phyloP scores from a whole-genome alignment of 2,113 vertebrate species.

The Corynorhinus townsendii region DNA sequence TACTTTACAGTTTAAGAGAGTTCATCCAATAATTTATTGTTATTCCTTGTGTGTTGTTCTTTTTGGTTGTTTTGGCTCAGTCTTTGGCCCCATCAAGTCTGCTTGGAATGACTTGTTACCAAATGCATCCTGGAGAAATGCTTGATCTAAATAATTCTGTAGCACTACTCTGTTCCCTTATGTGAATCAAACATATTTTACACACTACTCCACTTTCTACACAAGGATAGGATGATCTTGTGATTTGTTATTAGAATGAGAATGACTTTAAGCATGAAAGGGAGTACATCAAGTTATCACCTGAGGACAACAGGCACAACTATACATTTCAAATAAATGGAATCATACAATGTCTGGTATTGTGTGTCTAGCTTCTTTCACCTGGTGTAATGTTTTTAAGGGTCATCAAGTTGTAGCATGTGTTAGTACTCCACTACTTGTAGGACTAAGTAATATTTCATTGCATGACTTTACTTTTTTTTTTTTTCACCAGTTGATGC shows the following conservation, averaged over 20 bases:
- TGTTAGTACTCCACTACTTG: background rate
- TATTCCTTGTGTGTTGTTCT: background rate
- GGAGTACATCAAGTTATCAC: background rate
- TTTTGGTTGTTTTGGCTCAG: background rate
- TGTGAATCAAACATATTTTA: background rate
- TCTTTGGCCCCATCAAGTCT: background rate
- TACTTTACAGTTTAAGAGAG: background rate
- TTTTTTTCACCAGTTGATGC: background rate
- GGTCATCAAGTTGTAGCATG: fast-evolving
- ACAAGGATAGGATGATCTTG: background rate
- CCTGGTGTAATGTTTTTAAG: background rate
- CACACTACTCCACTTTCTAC: background rate
- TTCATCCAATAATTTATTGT: background rate
- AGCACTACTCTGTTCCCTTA: background rate
- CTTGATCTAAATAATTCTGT: background rate
- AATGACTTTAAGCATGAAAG: background rate
- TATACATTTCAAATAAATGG: background rate
- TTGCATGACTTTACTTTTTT: background rate
- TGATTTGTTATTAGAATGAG: background rate
- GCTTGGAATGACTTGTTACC: background rate
- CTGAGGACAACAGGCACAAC: background rate
- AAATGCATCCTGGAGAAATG: background rate
- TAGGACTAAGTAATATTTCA: background rate
- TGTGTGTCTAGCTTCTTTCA: background rate
- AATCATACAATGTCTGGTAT: background rate